Base-by-base conservation (phyloP, 2,113 vertebrate species). In the Phodopus roborovskii region DNA sequence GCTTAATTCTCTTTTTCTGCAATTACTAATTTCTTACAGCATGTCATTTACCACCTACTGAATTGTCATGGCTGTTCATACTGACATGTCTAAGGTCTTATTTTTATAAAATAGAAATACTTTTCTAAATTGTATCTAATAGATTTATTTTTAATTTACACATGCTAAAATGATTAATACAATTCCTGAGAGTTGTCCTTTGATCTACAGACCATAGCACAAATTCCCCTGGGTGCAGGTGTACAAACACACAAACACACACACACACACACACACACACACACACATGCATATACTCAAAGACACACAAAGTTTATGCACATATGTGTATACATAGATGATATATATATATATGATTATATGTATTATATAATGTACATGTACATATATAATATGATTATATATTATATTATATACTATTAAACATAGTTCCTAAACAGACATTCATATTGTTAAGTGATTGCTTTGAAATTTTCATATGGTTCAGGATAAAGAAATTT, bases 1-100 rank as follows among this genome's bases (percentile, higher is more conserved):
- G 1, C 7, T 42, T 28, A 28, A 28, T 7, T 62, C 22, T 1
- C 24, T 28, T 12, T 17, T 3, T 42, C 22, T 28, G 1, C 3
- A 83, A 83, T 83, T 42, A 28, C 28, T 60, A 56, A 4, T 56
- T 83, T 3, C 24, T 42, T 20, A 2, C 15, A 60, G 22, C 11
- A 15, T 82, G n/a, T 24, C 10, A 39, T n/a, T 82, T 82, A 33
- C 28, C 28, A 3, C 5, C 16, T 50, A 12, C 48, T 78, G 45
- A 1, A 50, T 13, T 50, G 30, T 13, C 16, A 30, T 78, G 45
- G 33, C 28, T 78, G 17, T 50, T 50, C 2, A 19, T 50, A 50
- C n/a, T 82, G 78, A 58, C 11, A 82, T 58, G 33, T 7, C 24
- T 26, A 11, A 15, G 36, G 36, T 26, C 10, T 56, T 56, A 22